phyloP scores from a whole-genome alignment of 2,888 invertebrate genomes.

The Trissolcus japonicus region DNA sequence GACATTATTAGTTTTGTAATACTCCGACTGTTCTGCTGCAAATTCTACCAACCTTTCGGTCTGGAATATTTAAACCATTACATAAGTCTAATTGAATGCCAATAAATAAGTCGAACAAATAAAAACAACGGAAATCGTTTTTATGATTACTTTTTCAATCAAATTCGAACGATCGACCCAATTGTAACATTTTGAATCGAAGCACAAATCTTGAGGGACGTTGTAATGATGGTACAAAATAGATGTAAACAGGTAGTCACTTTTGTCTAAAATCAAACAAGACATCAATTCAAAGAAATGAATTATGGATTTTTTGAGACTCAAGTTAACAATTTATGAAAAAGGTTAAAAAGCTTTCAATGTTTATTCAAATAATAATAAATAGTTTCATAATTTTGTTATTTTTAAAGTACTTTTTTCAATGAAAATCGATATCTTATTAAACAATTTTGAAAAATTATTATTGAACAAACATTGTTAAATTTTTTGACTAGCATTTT shows the following conservation, averaged over 20 bases:
- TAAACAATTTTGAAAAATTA: too few species aligned
- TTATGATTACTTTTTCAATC: conserved; percentile 80
- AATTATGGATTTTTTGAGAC: not conserved
- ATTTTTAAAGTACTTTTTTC: too few species aligned
- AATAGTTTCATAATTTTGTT: too few species aligned
- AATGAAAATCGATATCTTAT: too few species aligned
- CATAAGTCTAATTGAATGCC: not conserved
- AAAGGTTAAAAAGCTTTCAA: too few species aligned
- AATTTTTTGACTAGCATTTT: too few species aligned
- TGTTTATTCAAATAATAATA: too few species aligned
- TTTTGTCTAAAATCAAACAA: conserved; percentile 76
- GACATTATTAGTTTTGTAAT: conserved; percentile 84
- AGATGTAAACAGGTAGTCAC: conserved; percentile 88
- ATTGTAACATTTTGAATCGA: conserved; percentile 89
- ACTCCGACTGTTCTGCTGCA: conserved; percentile 78
- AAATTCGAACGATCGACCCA: conserved; percentile 87
- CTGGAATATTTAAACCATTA: not conserved
- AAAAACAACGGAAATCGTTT: not conserved
- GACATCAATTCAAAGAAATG: not conserved
- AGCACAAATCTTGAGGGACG: conserved; percentile 94
- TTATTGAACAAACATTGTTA: too few species aligned
- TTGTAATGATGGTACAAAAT: conserved; percentile 88
- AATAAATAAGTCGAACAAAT: not conserved
- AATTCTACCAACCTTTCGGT: conserved; percentile 78
- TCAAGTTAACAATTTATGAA: too few species aligned